Conservation (phyloP, 2,797 vertebrate genomes). For the Parotocinclus haroldoi region DNA sequence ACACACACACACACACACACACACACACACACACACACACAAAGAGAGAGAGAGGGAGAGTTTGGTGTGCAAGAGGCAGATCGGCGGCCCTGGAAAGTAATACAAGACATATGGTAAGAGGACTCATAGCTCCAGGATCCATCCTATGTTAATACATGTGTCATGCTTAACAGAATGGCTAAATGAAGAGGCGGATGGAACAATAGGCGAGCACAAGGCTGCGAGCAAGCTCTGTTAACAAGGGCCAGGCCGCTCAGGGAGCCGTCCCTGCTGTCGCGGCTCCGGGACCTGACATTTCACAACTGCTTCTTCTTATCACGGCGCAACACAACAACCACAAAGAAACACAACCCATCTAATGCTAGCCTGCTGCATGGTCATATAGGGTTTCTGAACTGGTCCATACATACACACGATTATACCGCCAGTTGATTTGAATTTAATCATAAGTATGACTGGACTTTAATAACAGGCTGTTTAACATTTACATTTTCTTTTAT, state of each 20-base stretch:
- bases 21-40: no score
- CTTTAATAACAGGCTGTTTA: no score
- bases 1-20: slow-evolving; percentile 6
- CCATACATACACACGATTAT: no score
- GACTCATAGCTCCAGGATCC: slow-evolving; percentile 74
- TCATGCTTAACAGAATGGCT: slow-evolving; percentile 78
- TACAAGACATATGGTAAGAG: slow-evolving; percentile 71
- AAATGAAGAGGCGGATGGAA: slow-evolving; percentile 69
- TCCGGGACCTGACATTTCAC: slow-evolving; percentile 54
- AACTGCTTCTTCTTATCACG: slow-evolving; percentile 48
- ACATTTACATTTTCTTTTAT: no score
- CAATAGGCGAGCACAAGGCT: slow-evolving; percentile 65
- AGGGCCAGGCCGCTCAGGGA: slow-evolving; percentile 54
- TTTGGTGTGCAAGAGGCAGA: slow-evolving; percentile 27
- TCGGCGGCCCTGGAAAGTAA: slow-evolving; percentile 58
- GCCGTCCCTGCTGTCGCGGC: slow-evolving; percentile 48
- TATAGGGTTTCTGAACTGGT: no score
- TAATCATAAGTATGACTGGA: no score
- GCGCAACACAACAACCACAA: slow-evolving; percentile 39
- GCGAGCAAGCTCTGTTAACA: slow-evolving; percentile 61
- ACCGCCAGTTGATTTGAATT: no score
- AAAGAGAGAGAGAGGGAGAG: no score
- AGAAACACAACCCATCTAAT: neutral
- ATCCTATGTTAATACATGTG: slow-evolving; percentile 75
- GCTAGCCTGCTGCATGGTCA: no score